These are phyloP conservation scores for Parapristionchus giblindavisi DNA, from an alignment of 2,888 invertebrate genomes.

Conservation along the genomic window DNA sequence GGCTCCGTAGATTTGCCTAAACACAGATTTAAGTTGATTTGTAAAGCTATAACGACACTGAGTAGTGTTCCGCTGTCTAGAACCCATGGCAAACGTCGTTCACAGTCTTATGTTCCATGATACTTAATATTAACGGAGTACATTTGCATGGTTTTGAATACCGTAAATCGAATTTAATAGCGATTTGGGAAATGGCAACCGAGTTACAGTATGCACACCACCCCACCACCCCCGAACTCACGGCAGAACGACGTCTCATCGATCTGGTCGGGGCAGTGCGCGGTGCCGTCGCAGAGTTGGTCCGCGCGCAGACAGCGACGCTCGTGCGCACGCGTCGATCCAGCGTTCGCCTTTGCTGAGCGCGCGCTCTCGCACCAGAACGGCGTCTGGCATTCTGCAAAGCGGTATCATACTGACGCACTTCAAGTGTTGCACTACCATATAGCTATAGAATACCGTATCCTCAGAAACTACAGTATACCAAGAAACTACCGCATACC, in stretches of 20 bases:
- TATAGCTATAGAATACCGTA: too few species aligned
- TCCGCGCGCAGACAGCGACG: conserved; percentile 13
- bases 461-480: too few species aligned
- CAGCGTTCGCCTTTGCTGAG: not conserved
- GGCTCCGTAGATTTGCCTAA: not conserved
- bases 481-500: conserved; percentile 1
- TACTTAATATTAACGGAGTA: too few species aligned
- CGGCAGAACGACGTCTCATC: conserved; percentile 49
- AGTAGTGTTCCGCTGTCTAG: too few species aligned
- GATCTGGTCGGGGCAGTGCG: conserved; percentile 55
- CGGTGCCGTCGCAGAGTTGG: conserved; percentile 55
- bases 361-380: conserved; percentile 51
- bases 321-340: not conserved
- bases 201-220: not conserved
- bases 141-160: too few species aligned
- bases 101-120: too few species aligned
- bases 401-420: not conserved
- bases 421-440: too few species aligned
- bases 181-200: too few species aligned
- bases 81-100: too few species aligned
- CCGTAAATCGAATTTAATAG: too few species aligned
- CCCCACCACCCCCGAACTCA: conserved; percentile 6
- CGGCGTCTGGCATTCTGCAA: conserved; percentile 58
- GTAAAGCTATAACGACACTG: too few species aligned
- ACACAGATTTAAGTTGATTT: too few species aligned